A percentile compares a stretch with the other conserved stretches of the same genome.
Conservation (phyloP, 2,888 invertebrate genomes). For the Agrochola litura region DNA sequence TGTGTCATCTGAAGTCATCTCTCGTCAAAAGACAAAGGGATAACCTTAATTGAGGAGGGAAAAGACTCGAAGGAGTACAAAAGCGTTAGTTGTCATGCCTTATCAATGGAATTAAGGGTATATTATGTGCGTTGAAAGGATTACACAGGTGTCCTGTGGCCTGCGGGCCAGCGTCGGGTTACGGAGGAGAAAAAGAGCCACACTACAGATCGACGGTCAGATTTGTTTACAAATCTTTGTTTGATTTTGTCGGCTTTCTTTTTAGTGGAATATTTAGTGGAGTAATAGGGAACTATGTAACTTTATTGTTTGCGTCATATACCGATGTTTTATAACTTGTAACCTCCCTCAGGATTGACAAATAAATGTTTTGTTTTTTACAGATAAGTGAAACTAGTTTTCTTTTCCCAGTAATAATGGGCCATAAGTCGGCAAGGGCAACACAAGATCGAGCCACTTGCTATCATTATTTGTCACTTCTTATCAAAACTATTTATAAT, state of each 20-base stretch:
- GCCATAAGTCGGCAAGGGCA: neutral
- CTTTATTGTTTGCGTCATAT: slow-evolving; percentile 28
- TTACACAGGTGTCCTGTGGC: slow-evolving; percentile 88
- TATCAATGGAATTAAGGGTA: slow-evolving; percentile 89
- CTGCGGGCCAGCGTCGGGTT: slow-evolving; percentile 71
- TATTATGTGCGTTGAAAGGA: slow-evolving; percentile 89
- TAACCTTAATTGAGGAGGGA: slow-evolving; percentile 86
- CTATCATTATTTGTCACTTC: neutral
- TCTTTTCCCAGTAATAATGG: too few relatives aligned
- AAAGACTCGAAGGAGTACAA: slow-evolving; percentile 82
- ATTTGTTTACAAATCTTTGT: slow-evolving; percentile 70
- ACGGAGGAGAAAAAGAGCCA: slow-evolving; percentile 70
- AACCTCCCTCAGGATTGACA: neutral
- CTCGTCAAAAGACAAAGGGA: slow-evolving; percentile 85
- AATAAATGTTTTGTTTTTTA: too few relatives aligned
- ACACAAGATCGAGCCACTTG: neutral
- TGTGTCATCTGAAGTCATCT: slow-evolving; percentile 80
- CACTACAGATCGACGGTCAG: slow-evolving; percentile 61
- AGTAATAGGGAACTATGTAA: neutral
- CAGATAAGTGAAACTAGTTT: neutral
- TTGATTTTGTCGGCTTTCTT: slow-evolving; percentile 53
- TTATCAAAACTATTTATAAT: neutral
- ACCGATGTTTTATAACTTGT: neutral
- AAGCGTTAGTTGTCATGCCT: slow-evolving; percentile 88
- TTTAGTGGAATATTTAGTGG: neutral